Evolutionary conservation across 2,113 vertebrate species (phyloP), one percentile per base, ranked within the genome.

Genomic region (Zapus hudsonius): DNA sequence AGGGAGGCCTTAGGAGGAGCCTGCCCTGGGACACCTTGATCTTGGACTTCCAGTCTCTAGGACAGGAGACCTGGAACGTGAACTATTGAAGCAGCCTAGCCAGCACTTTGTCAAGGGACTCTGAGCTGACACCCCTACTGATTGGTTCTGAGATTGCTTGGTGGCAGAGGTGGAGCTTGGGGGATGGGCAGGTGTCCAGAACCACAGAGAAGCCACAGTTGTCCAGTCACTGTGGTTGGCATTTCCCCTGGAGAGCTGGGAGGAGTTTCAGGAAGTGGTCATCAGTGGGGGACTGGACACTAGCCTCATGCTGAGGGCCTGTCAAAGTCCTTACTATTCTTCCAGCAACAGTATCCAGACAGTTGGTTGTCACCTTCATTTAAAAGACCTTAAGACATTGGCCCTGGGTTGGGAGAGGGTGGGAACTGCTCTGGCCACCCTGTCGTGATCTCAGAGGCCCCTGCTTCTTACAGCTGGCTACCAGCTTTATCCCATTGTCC

Each of bases 211-310:
- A 29, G 40, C 6, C 57, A 63, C 2, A 44, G 31, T 36, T 87
- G n/a, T 22, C 33, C 12, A 38, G 25, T 2, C 13, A 19, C 12
- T 19, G 22, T 2, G 1, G 4, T 11, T 25, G 2, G 25, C 33
- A 44, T 36, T 57, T 36, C 70, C 38, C 33, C 22, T 36, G 33
- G 0, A 36, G 13, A 19, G 6, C 80, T 36, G 27, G 52, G 33
- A 42, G 38, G 52, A 64, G 15, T 6, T n/a, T 6, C 4, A n/a
- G n/a, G 59, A 31, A n/a, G 55, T 36, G 19, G 13, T 38, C 19
- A 3, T 63, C 42, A 29, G 4, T 27, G n/a, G 10, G 27, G 5
- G 42, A 75, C 10, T 15, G 27, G 16, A 44, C 64, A 13, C 4
- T 36, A 15, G 25, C n/a, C 40, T 36, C 42, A 52, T 20, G 4